Base-by-base conservation (phyloP, 1,140 invertebrate species). In the Formica exsecta region DNA sequence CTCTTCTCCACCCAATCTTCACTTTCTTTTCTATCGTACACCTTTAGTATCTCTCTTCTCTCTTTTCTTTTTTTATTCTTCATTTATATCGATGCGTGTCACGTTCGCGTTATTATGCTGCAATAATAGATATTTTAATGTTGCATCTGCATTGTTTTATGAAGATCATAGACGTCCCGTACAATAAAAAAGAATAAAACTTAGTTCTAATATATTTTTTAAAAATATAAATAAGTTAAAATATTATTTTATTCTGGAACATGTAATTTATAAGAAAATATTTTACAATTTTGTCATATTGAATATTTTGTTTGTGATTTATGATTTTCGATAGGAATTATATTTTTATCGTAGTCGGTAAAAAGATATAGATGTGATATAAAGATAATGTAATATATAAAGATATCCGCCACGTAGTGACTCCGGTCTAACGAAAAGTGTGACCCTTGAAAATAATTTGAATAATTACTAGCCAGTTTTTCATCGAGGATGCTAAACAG, bases 401-500 rank as follows among this genome's bases (percentile, higher is more conserved):
- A 90, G 89, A 86, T 65, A 85, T 87, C 54, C 81, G 66, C 86
- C 59, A 57, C 85, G 25, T 54, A 68, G 32, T 11, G 84, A 19
- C 57, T 29, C 25, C 41, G 61, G 62, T 73, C 22, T 62, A 70
- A 36, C 70, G 61, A 75, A 85, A 86, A 74, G 76, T 73, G 73
- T 75, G 86, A 87, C 89, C 80, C 89, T 89, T 90, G 88, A 90
- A 90, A 89, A 91, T 92, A 93, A 94, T 94, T 93, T 94, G 92
- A 93, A 94, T 94, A 94, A 94, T 93, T 92, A 93, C 91, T 90
- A 86, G 73, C 77, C 51, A 81, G 68, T 93, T 93, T 93, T 93
- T 93, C 92, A 89, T 90, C 86, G 86, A 54, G 87, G 92, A 94
- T 93, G 93, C 90, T 93, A 93, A 93, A 92, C 93, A 93, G 93